Percentiles rank a stretch among this genome's conserved stretches.
Evolutionary conservation across 2,888 invertebrate genomes (phyloP).

Genomic region (Malachius bipustulatus): DNA sequence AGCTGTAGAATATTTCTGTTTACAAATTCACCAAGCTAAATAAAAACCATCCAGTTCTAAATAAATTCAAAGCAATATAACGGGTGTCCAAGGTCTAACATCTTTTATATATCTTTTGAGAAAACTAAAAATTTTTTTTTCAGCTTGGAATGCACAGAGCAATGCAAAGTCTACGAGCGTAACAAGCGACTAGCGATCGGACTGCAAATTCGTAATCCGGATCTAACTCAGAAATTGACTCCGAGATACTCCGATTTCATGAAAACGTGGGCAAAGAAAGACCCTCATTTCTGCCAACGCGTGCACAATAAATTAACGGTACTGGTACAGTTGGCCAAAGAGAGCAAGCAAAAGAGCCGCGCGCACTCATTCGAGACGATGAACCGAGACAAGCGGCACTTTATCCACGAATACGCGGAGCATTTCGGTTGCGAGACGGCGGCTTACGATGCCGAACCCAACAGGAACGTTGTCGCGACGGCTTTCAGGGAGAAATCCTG

Average conservation of each 20-base stretch:
- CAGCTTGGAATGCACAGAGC: slow-evolving; percentile 85
- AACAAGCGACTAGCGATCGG: slow-evolving; percentile 83
- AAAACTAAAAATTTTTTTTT: slow-evolving; percentile 15
- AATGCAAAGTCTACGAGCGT: slow-evolving; percentile 77
- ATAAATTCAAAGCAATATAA: too few species aligned
- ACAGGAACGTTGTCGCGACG: slow-evolving; percentile 89
- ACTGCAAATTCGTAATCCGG: slow-evolving; percentile 85
- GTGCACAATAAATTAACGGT: slow-evolving; percentile 76
- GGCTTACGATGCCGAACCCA: slow-evolving; percentile 91
- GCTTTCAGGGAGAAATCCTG: slow-evolving; percentile 64
- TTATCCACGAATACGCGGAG: slow-evolving; percentile 89
- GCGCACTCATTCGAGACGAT: slow-evolving; percentile 80
- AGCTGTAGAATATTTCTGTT: too few species aligned
- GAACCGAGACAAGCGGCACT: slow-evolving; percentile 84
- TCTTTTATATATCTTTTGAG: slow-evolving; percentile 3
- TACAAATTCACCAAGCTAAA: too few species aligned
- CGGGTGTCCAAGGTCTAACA: too few species aligned
- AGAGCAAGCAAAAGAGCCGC: slow-evolving; percentile 45
- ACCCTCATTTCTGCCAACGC: slow-evolving; percentile 66
- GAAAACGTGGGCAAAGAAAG: slow-evolving; percentile 69
- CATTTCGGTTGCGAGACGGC: slow-evolving; percentile 90
- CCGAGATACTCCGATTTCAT: slow-evolving; percentile 82
- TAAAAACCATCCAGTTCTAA: too few species aligned
- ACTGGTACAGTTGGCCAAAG: slow-evolving; percentile 77
- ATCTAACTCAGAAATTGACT: slow-evolving; percentile 63